Evolutionary conservation across 2,888 invertebrate genomes (phyloP).

Genomic region (Anorthoa munda): DNA sequence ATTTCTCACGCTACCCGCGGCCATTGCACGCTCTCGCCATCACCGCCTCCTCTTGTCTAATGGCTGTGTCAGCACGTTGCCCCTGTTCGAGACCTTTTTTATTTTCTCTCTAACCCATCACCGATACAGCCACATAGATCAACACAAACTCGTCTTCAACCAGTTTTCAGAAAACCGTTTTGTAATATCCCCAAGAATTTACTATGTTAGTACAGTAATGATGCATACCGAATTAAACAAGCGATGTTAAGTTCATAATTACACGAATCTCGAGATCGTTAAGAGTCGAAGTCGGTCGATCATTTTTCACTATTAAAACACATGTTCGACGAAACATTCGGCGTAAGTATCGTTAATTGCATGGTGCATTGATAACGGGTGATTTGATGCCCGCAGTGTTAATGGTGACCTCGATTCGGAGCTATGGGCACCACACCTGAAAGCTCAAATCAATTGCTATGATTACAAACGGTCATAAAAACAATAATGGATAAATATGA

Average conservation of each 20-base stretch:
- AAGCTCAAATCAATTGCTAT: constrained; percentile 56
- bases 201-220: constrained; percentile 69
- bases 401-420: constrained; percentile 66
- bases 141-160: constrained; percentile 59
- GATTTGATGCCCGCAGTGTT: constrained; percentile 72
- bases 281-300: constrained; percentile 76
- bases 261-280: constrained; percentile 80
- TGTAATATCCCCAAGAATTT: constrained; percentile 73
- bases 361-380: constrained; percentile 80
- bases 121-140: constrained; percentile 39
- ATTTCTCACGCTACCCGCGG: constrained; percentile 87
- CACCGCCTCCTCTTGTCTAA: constrained; percentile 76
- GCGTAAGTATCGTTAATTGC: constrained; percentile 79
- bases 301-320: constrained; percentile 84
- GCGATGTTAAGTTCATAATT: constrained; percentile 82
- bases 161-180: constrained; percentile 75
- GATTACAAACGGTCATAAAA: constrained; percentile 61
- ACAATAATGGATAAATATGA: constrained; percentile 54
- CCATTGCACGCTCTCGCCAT: constrained; percentile 72
- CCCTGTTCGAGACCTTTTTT: constrained; percentile 66
- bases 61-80: constrained; percentile 75
- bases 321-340: constrained; percentile 76
- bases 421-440: constrained; percentile 49
- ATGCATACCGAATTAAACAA: constrained; percentile 78
- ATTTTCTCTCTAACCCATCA: constrained; percentile 59